Evolutionary conservation across 2,888 invertebrate species (phyloP).

Genomic region (Conus canariensis): DNA sequence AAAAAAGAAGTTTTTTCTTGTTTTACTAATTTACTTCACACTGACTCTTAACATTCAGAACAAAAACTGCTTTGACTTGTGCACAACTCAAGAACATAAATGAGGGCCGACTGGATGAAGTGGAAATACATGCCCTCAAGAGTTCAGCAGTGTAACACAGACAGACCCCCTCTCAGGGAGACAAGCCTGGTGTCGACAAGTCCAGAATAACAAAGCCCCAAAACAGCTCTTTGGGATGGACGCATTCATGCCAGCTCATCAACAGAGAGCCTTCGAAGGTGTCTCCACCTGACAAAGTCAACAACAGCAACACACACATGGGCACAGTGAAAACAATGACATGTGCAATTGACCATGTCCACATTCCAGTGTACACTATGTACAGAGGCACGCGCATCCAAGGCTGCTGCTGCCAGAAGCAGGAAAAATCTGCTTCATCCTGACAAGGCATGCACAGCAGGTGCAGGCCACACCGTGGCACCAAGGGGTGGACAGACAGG

Average conservation of each 20-base stretch:
- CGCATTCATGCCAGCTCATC: neutral
- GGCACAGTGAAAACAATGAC: neutral
- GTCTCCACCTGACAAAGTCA: neutral
- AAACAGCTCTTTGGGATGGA: neutral
- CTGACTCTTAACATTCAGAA: neutral
- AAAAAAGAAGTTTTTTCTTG: neutral
- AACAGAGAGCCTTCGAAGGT: neutral
- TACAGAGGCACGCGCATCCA: slow-evolving; percentile 37
- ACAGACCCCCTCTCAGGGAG: neutral
- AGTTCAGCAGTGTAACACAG: slow-evolving; percentile 22
- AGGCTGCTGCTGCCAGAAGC: slow-evolving; percentile 33
- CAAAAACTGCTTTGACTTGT: neutral
- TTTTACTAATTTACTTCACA: neutral
- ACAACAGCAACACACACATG: slow-evolving; percentile 19
- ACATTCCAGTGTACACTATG: slow-evolving; percentile 24
- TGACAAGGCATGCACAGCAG: neutral
- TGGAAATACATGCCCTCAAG: neutral
- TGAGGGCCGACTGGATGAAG: neutral
- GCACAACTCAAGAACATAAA: neutral
- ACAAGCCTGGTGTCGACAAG: neutral
- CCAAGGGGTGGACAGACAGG: neutral
- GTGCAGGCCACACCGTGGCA: too few relatives aligned
- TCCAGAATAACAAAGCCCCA: slow-evolving; percentile 5
- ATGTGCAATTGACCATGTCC: neutral
- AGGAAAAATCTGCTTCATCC: neutral